phyloP scores from a whole-genome alignment of 2,797 vertebrate species.

The Coreius guichenoti region DNA sequence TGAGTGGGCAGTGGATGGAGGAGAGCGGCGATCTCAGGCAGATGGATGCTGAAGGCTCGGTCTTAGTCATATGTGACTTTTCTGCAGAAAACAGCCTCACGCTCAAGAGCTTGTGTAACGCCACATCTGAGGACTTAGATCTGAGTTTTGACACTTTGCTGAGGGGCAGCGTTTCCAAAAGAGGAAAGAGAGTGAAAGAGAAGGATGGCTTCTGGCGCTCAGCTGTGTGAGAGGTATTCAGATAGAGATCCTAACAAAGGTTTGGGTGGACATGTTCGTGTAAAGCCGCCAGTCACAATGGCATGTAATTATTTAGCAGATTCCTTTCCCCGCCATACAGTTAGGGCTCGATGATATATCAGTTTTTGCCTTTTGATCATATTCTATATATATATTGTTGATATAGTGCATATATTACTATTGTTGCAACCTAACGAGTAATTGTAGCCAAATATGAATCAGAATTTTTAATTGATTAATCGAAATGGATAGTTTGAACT shows the following conservation, averaged over 20 bases:
- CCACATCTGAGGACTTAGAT: constrained; percentile 55
- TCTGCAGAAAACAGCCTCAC: constrained; percentile 54
- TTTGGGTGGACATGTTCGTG: constrained; percentile 18
- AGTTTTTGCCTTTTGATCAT: neutral
- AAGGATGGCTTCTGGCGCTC: constrained; percentile 18
- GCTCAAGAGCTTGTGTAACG: constrained; percentile 58
- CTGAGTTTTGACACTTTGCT: constrained; percentile 49
- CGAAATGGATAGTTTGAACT: neutral
- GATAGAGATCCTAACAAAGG: constrained; percentile 17
- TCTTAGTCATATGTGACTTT: constrained; percentile 66
- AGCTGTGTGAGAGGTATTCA: constrained; percentile 44
- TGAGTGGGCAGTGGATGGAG: constrained; percentile 64
- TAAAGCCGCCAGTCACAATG: constrained; percentile 7
- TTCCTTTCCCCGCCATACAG: neutral
- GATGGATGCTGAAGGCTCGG: constrained; percentile 60
- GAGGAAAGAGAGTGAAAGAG: constrained; percentile 7
- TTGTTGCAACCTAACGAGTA: neutral
- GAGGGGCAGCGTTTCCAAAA: constrained; percentile 36
- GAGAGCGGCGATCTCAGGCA: constrained; percentile 50
- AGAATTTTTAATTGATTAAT: neutral
- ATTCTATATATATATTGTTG: neutral
- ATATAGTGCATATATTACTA: neutral
- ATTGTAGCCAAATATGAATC: neutral
- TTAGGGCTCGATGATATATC: neutral
- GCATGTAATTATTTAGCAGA: neutral